Percentiles rank a stretch among this genome's conserved stretches.
Evolutionary conservation across 2,888 invertebrate species (phyloP).

Genomic region (Coelinius sp.): DNA sequence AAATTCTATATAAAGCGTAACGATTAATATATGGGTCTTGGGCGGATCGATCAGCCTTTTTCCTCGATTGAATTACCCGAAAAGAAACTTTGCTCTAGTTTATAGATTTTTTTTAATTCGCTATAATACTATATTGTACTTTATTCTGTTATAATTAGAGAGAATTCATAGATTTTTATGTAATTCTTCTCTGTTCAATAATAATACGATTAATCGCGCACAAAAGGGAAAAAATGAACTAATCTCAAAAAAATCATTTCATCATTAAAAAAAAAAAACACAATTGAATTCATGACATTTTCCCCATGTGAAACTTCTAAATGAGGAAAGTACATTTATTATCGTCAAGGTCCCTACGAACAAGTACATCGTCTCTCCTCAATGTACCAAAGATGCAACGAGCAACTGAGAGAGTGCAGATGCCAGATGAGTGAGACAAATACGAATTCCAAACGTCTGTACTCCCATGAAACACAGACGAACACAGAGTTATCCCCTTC

Average conservation of each 20-base stretch:
- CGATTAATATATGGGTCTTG: slow-evolving; percentile 32
- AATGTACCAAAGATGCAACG: slow-evolving; percentile 11
- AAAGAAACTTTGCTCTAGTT: slow-evolving; percentile 29
- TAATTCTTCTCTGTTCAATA: not conserved
- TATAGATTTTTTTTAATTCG: not conserved
- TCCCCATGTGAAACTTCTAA: not conserved
- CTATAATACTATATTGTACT: not conserved
- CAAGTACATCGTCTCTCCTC: not conserved
- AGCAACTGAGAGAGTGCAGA: slow-evolving; percentile 12
- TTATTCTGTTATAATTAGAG: not conserved
- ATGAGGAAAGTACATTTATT: not conserved
- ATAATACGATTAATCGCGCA: not conserved
- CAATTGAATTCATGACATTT: not conserved
- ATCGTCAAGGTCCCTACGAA: not conserved
- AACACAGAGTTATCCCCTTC: not conserved
- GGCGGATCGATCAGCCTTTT: slow-evolving; percentile 35
- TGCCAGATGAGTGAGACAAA: slow-evolving; percentile 17
- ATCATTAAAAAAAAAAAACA: no score
- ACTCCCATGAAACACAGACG: not conserved
- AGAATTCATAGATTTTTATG: not conserved
- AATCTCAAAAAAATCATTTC: no score
- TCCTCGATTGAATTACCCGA: slow-evolving; percentile 40
- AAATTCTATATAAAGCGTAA: slow-evolving; percentile 29
- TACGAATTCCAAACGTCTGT: slow-evolving; percentile 17
- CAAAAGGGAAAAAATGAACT: not conserved